Base-by-base conservation (phyloP, 2,888 invertebrate species). In the Drosophila monieri region DNA sequence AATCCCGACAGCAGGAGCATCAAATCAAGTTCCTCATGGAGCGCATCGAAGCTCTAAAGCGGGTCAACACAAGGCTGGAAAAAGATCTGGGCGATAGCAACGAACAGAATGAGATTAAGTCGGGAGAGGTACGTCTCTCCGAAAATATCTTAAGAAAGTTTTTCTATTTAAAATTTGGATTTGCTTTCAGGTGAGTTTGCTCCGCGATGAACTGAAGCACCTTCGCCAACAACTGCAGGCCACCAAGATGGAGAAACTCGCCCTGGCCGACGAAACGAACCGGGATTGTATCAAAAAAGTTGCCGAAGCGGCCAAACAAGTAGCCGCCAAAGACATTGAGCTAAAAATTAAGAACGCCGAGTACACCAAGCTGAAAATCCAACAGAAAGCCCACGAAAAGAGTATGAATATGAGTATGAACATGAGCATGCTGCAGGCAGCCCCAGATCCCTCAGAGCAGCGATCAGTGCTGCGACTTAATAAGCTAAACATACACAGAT, bases 11-110 rank as follows among this genome's bases (percentile, higher is more conserved):
- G 58, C 69, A 89, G 15, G 89, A 89, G 49, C 78, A 89, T 0
- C 91, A 90, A 60, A 81, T 90, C 0, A 89, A 91, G 47, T 89
- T 90, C 51, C 70, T 90, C 12, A 89, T 88, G 85, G 90, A 90
- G 21, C 86, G 90, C 3, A 79, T 90, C 2, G 90, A 90, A 49
- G 64, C 70, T 5, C 65, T 90, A 0, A 90, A 90, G 52, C 89
- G 86, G 12, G 90, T 90, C 43, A 90, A 91, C 44, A 43, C 60
- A 0, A 90, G 89, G 51, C 62, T 90, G 12, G 71, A 71, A 18
- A 89, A 84, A 3, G 89, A 90, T 57, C 58, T 90, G 2, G 61
- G 73, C 2, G 89, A 90, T 0, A 74, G 80, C 23, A 89, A 86
- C 32, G 77, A 78, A 5, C 89, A 83, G 62, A 79, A 85, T 39